Base-by-base conservation (phyloP, 2,113 vertebrate genomes). In the Elaphurus davidianus region DNA sequence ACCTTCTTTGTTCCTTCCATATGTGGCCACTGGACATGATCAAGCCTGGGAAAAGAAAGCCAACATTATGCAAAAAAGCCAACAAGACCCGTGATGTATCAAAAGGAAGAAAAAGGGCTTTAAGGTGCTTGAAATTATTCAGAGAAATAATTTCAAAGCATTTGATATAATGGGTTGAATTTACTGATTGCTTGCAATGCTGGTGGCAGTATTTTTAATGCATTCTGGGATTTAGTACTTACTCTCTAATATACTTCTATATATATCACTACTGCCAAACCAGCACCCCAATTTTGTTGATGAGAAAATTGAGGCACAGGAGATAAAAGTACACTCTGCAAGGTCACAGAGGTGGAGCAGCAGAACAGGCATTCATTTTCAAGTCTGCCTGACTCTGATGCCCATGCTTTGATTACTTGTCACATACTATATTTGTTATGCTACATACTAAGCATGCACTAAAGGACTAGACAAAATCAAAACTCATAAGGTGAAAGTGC, bases 1-100 rank as follows among this genome's bases (percentile, higher is more conserved):
- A 98, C 28, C 94, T 94, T 82, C 97, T 98, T 60, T 98, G 97
- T 0, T 98, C 97, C 55, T 97, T 98, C 98, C 97, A 98, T 9
- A 6, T 4, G 40, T 97, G 96, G 14, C 95, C 96, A 93, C 14
- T 98, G 67, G 97, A 97, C 91, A 97, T 90, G 59, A 98, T 28
- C 89, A 98, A 19, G 10, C 98, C 98, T 98, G 30, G 28, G 43
- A 47, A 45, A 54, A 28, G 21, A 90, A 55, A 91, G 54, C 10
- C 76, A 50, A 25, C 3, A 52, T 88, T 23, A 60, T 17, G 6
- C 43, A 76, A 43, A 3, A 71, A 82, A 62, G 90, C 14, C 55
- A 81, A 50, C 74, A 28, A 45, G 40, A 45, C 10, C 40, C 0
- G 1, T 78, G 25, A 36, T 25, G 4, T 30, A 27, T 45, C 79